Percentiles rank a stretch among this genome's conserved stretches.
phyloP scores from a whole-genome alignment of 2,888 invertebrate genomes.

The Fabriciana adippe region DNA sequence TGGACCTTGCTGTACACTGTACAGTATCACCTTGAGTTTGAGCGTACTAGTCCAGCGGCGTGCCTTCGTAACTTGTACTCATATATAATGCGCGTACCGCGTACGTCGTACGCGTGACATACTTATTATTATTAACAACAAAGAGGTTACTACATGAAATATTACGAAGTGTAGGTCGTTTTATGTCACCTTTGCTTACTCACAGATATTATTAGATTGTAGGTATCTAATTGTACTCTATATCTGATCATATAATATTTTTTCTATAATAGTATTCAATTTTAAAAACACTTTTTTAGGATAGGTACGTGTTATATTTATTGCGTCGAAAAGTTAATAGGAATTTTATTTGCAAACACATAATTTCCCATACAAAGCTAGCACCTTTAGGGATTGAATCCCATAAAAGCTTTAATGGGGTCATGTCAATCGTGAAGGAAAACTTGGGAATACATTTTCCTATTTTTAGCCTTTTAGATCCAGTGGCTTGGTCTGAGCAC shows the following conservation, averaged over 20 bases:
- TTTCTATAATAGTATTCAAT: no score
- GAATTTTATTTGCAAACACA: no score
- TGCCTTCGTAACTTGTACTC: slow-evolving; percentile 20
- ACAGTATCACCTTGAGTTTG: slow-evolving; percentile 62
- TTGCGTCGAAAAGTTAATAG: no score
- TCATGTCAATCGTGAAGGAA: no score
- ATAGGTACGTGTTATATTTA: no score
- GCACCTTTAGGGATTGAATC: no score
- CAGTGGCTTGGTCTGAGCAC: no score
- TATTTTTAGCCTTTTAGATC: no score
- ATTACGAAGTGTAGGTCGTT: slow-evolving; percentile 22
- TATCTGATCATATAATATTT: not conserved
- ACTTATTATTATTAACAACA: slow-evolving; percentile 14
- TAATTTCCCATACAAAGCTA: no score
- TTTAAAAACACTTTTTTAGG: no score
- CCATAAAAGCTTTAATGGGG: no score
- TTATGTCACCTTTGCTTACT: slow-evolving; percentile 30
- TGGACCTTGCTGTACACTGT: slow-evolving; percentile 66
- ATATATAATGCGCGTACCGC: not conserved
- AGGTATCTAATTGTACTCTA: not conserved
- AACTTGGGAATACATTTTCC: no score
- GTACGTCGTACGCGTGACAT: slow-evolving; percentile 20
- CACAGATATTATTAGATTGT: not conserved
- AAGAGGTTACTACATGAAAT: slow-evolving; percentile 21
- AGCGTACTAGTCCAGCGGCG: slow-evolving; percentile 49